Evolutionary conservation across 2,113 vertebrate genomes (phyloP).

Genomic region (Acrocephalus arundinaceus): DNA sequence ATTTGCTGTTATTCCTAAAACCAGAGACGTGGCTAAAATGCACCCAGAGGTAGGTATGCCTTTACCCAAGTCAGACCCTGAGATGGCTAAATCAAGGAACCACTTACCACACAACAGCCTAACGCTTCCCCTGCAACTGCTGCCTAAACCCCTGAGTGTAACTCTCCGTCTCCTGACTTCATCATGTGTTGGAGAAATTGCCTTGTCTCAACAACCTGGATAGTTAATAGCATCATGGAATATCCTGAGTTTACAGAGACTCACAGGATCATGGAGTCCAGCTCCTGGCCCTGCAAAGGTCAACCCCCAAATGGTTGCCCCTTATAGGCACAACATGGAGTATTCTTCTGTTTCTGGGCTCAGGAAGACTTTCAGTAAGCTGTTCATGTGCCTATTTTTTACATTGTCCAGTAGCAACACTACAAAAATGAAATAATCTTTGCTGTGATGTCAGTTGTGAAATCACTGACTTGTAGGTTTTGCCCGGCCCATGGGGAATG

Average conservation of each 20-base stretch:
- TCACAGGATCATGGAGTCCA: no score
- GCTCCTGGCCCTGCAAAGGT: not conserved
- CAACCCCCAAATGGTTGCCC: not conserved
- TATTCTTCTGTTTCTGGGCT: not conserved
- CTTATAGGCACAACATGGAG: not conserved
- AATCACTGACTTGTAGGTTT: not conserved
- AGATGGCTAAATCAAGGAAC: not conserved
- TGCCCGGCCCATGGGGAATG: not conserved
- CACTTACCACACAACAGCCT: not conserved
- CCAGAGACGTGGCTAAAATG: not conserved
- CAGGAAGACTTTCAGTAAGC: not conserved
- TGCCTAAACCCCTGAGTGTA: not conserved
- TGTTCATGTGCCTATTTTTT: not conserved
- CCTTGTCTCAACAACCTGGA: not conserved
- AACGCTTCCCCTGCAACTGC: not conserved
- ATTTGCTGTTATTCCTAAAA: not conserved
- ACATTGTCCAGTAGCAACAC: not conserved
- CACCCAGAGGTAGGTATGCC: not conserved
- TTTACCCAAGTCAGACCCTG: not conserved
- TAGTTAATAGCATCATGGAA: not conserved
- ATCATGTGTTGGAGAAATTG: not conserved
- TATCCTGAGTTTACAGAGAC: not conserved
- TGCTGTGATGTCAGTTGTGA: not conserved
- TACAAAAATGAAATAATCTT: not conserved
- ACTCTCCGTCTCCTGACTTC: not conserved